These are phyloP conservation scores for Spatula clypeata DNA, from an alignment of 2,797 vertebrate genomes.

Conservation along the genomic window DNA sequence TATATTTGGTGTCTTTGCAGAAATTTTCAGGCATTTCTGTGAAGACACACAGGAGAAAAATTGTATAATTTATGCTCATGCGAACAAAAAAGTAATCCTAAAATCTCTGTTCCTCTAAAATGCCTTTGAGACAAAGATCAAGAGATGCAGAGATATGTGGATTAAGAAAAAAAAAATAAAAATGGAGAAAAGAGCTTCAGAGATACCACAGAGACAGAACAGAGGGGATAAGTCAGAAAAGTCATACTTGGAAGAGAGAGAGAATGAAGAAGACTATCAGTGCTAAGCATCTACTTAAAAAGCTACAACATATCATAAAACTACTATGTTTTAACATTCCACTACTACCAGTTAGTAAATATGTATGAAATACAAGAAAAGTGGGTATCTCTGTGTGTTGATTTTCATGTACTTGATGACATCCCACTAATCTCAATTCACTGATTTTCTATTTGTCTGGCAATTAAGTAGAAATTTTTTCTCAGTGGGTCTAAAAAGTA, in stretches of 20 bases:
- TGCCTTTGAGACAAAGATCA: not conserved
- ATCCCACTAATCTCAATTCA: not conserved
- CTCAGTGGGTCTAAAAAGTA: not conserved
- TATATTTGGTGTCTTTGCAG: not conserved
- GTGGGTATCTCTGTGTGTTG: not conserved
- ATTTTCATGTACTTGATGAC: not conserved
- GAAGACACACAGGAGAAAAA: rapidly evolving
- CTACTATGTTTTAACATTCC: not conserved
- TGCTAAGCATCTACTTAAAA: not conserved
- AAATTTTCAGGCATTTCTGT: not conserved
- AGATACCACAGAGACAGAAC: not conserved
- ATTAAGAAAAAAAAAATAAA: not conserved
- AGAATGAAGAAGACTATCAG: not conserved
- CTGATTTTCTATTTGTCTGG: not conserved
- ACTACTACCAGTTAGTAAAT: not conserved
- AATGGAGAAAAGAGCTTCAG: not conserved
- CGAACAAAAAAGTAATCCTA: not conserved
- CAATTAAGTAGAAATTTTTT: not conserved
- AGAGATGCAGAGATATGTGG: rapidly evolving
- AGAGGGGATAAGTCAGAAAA: not conserved
- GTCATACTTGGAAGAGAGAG: not conserved
- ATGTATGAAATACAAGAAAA: not conserved
- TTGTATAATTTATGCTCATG: not conserved
- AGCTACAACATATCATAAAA: not conserved
- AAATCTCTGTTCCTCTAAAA: not conserved